Percentiles rank a stretch among this genome's conserved stretches.
These are phyloP conservation scores for Channa striata DNA, from an alignment of 2,797 vertebrate genomes.

Conservation along the genomic window DNA sequence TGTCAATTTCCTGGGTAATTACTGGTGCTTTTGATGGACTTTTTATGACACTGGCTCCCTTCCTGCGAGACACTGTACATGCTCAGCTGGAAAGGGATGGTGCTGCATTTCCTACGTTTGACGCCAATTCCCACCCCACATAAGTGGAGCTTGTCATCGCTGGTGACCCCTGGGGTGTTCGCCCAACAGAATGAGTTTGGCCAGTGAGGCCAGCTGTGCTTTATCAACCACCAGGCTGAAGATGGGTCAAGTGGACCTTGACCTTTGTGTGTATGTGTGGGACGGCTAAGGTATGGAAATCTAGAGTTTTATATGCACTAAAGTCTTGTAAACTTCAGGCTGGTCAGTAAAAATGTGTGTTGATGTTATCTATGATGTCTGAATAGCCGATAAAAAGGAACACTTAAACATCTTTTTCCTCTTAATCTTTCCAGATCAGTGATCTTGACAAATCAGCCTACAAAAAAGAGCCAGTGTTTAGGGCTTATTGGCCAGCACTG, in stretches of 20 bases:
- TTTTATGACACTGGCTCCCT: constrained; percentile 84
- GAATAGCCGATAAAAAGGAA: constrained; percentile 69
- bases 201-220: constrained; percentile 75
- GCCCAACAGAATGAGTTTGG: constrained; percentile 70
- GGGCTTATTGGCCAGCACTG: constrained; percentile 70
- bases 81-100: constrained; percentile 61
- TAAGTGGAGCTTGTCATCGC: constrained; percentile 78
- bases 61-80: constrained; percentile 68
- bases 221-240: constrained; percentile 74
- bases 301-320: constrained; percentile 26
- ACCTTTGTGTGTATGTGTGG: constrained; percentile 47
- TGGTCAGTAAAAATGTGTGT: constrained; percentile 48
- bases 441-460: constrained; percentile 68
- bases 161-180: constrained; percentile 75
- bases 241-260: constrained; percentile 68
- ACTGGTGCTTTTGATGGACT: constrained; percentile 87
- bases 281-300: constrained; percentile 37
- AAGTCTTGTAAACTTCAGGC: constrained; percentile 45
- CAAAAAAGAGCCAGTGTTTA: constrained; percentile 53
- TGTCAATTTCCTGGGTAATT: constrained; percentile 91
- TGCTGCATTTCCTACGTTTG: constrained; percentile 62
- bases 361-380: constrained; percentile 66
- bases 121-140: constrained; percentile 72
- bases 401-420: constrained; percentile 65
- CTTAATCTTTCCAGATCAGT: constrained; percentile 76